Evolutionary conservation across 2,888 invertebrate species (phyloP), one percentile per base, ranked within the genome.

Genomic region (Theodoxus fluviatilis): DNA sequence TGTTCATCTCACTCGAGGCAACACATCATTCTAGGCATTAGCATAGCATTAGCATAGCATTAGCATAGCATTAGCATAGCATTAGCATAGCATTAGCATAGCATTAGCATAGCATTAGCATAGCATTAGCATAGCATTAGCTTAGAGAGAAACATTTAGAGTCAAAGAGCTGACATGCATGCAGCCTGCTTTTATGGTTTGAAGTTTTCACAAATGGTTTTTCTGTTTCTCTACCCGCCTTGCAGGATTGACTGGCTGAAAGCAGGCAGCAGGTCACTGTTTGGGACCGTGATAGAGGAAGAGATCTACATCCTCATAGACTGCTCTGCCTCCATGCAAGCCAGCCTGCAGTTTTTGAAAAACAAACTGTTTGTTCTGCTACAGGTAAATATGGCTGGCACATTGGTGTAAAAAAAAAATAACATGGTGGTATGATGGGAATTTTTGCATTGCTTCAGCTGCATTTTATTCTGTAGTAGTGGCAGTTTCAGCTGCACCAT

Each of bases 271-370:
- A 77, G 87, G 22, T 85, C 86, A 68, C 73, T 87, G 66, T 87
- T 87, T 80, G 87, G 87, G 12, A 86, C 85, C 40, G 80, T 87
- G n/a, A 81, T 86, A 25, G 87, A 87, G 75, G 84, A 85, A 43
- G 80, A 84, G 71, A 81, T 87, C 63, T 87, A 86, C 76, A 79
- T 87, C 43, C 77, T 87, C 12, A 81, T 87, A 52, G 87, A 87
- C 73, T 85, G 84, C 9, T 87, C 87, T 43, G 79, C 81, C 38
- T 86, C 86, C 25, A 87, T 87, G 87, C 79, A 81, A 57, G 81
- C 84, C 43, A 84, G 83, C 75, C 79, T 87, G 6, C 81, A 83
- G 74, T 87, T 86, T 79, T 83, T 87, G 66, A 87, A 86, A 71
- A 85, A 87, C 64, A 85, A 85, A 73, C 78, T 87, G 22, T 84